phyloP scores from a whole-genome alignment of 2,113 vertebrate genomes.

The Anarrhichthys ocellatus region DNA sequence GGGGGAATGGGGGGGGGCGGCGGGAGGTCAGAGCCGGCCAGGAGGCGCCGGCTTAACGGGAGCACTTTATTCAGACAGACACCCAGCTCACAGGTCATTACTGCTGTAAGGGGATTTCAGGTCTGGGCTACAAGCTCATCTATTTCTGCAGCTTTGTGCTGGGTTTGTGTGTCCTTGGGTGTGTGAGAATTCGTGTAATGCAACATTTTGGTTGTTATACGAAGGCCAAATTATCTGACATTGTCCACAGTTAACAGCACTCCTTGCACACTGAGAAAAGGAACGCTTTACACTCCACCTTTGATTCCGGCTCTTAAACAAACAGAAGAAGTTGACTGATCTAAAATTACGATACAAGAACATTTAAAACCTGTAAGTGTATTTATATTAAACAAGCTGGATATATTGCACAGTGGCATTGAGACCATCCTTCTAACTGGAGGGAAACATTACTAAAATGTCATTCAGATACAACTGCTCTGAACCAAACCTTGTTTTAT shows the following conservation, averaged over 20 bases:
- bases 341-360: neutral
- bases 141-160: constrained; percentile 37
- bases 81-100: constrained; percentile 52
- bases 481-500: neutral
- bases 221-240: neutral
- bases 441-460: neutral
- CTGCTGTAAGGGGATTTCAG: constrained; percentile 59
- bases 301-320: neutral
- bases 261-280: neutral
- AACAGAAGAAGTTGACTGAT: neutral
- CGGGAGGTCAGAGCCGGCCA: constrained; percentile 59
- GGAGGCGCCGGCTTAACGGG: constrained; percentile 56
- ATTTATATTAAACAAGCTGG: neutral
- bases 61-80: constrained; percentile 69
- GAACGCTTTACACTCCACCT: neutral
- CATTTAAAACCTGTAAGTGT: neutral
- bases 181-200: neutral
- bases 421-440: neutral
- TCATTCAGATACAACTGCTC: neutral
- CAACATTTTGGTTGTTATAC: neutral
- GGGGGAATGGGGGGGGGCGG: constrained; percentile 49
- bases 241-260: neutral
- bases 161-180: neutral
- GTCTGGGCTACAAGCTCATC: constrained; percentile 42
- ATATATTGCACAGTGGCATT: neutral